Evolutionary conservation across 2,888 invertebrate genomes (phyloP), one percentile per base, ranked within the genome.

Genomic region (Nowickia ferox): DNA sequence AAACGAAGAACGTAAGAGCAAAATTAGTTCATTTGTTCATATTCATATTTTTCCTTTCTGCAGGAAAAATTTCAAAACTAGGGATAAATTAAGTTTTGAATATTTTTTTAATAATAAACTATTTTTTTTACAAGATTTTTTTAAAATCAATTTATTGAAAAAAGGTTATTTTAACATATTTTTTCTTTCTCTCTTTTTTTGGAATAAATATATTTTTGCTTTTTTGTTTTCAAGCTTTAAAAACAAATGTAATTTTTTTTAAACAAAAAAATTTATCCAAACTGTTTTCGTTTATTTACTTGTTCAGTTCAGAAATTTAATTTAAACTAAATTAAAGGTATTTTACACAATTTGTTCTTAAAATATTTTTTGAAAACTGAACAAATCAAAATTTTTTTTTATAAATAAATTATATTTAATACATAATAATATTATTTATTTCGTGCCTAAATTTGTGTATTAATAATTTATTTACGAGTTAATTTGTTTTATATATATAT

Each of bases 391-490:
- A 30, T n/a, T 72, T 72, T n/a, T 53, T 44, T 3, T 22, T 75
- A 65, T 82, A 30, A 30, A 30, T 66, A 82, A 78, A 65, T 82
- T 79, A 30, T 72, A 79, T 61, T 71, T 82, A 17, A 78, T 76
- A 55, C 11, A 48, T 82, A 78, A 72, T 80, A 86, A 83, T 83
- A 83, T 86, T 65, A 82, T 59, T 86, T 59, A 83, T 79, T 86
- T 83, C 86, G 86, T 86, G 86, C 86, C 86, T 86, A 86, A 83
- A 83, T 86, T 81, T 86, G 86, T 86, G 79, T 86, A 86, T 75
- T 83, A 53, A 72, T 80, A 74, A 61, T 55, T 82, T 78, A 13
- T 79, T 79, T 65, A 79, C 63, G 61, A 63, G 40, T 78, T 68
- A 19, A 61, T 51, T 17, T 19, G 63, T 74, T 46, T 9, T 53